Evolutionary conservation across 2,888 invertebrate genomes (phyloP).

Genomic region (Drosophila rellima): DNA sequence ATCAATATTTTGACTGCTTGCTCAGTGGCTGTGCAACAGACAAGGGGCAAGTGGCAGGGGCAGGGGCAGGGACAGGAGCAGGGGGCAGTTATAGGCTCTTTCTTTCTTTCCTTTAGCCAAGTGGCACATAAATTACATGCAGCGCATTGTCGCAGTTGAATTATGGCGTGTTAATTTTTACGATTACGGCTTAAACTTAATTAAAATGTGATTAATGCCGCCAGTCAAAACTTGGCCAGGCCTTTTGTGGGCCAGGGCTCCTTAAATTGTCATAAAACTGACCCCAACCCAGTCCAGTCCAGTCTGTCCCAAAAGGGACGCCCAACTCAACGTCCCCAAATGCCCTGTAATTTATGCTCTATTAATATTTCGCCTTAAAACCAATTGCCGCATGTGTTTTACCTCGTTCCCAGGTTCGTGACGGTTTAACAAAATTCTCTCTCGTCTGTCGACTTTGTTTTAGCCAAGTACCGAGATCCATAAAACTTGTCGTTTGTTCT

Average conservation of each 20-base stretch:
- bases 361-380: slow-evolving; percentile 76
- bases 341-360: slow-evolving; percentile 79
- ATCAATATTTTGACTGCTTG: slow-evolving; percentile 75
- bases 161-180: slow-evolving; percentile 80
- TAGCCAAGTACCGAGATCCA: slow-evolving; percentile 34
- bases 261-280: slow-evolving; percentile 75
- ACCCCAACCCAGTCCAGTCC: neutral
- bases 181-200: slow-evolving; percentile 80
- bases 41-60: neutral
- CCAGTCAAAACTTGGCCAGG: slow-evolving; percentile 18
- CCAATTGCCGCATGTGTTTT: slow-evolving; percentile 19
- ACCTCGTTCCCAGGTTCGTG: slow-evolving; percentile 16
- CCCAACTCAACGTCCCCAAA: slow-evolving; percentile 25
- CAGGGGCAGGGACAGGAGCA: neutral
- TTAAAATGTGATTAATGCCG: slow-evolving; percentile 79
- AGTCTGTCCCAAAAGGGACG: slow-evolving; percentile 30
- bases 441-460: slow-evolving; percentile 41
- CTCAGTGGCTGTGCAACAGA: slow-evolving; percentile 40
- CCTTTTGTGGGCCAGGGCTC: slow-evolving; percentile 46
- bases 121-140: slow-evolving; percentile 76
- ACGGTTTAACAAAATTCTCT: slow-evolving; percentile 33
- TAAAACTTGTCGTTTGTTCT: slow-evolving; percentile 27
- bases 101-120: slow-evolving; percentile 30
- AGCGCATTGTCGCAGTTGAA: slow-evolving; percentile 79
- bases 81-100: slow-evolving; percentile 14